Percentiles rank a stretch among this genome's conserved stretches.
These are phyloP conservation scores for Eulimnadia texana DNA, from an alignment of 1,140 invertebrate genomes.

Conservation along the genomic window DNA sequence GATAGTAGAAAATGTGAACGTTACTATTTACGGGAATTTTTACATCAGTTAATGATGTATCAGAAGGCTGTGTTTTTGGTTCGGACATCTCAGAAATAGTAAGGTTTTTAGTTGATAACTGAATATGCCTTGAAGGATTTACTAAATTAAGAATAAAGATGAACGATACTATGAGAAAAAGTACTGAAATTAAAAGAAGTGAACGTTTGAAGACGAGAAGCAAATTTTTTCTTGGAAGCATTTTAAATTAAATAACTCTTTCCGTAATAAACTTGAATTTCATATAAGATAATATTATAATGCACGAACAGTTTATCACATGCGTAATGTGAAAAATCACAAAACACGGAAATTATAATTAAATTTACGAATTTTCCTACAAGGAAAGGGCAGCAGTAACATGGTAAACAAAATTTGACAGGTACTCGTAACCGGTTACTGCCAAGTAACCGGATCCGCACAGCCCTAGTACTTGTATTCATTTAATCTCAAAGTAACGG, in stretches of 20 bases:
- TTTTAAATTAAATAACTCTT: not conserved
- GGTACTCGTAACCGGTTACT: too few relatives aligned
- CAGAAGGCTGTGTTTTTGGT: not conserved
- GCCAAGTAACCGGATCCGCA: too few relatives aligned
- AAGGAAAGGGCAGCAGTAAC: too few relatives aligned
- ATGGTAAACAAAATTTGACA: too few relatives aligned
- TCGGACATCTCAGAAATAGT: not conserved
- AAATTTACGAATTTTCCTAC: too few relatives aligned
- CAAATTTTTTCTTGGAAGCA: slow-evolving; percentile 1
- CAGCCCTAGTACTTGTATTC: too few relatives aligned
- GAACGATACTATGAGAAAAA: not conserved
- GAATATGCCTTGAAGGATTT: not conserved
- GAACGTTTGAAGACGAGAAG: not conserved
- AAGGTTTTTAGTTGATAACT: not conserved
- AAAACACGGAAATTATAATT: too few relatives aligned
- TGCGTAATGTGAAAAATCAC: too few relatives aligned
- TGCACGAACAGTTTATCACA: too few relatives aligned
- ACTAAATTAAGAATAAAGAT: slow-evolving; percentile 2
- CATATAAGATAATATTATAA: too few relatives aligned
- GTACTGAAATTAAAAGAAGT: not conserved
- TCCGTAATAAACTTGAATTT: too few relatives aligned
- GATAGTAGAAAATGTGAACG: slow-evolving; percentile 36
- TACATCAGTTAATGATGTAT: not conserved
- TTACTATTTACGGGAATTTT: slow-evolving; percentile 18
- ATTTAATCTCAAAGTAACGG: not conserved